A percentile compares a stretch with the other conserved stretches of the same genome.
These are phyloP conservation scores for Stegophylla sp. DNA, from an alignment of 2,888 invertebrate species.

Conservation along the genomic window DNA sequence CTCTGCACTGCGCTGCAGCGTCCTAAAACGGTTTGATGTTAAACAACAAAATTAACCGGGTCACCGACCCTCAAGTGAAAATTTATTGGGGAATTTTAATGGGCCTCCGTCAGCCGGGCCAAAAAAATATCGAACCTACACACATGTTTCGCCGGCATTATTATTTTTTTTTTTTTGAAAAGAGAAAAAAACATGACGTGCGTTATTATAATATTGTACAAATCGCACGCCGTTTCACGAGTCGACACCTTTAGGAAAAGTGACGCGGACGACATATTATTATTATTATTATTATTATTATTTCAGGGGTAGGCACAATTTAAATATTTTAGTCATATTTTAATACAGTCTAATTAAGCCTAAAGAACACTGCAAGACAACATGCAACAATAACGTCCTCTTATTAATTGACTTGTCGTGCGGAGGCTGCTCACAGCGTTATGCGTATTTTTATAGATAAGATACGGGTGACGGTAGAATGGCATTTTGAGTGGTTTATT, in stretches of 20 bases:
- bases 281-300: too few species aligned
- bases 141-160: constrained; percentile 16
- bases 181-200: neutral
- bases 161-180: too few species aligned
- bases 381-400: neutral
- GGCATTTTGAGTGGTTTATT: too few species aligned
- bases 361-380: neutral
- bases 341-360: neutral
- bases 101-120: constrained; percentile 1
- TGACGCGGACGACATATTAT: neutral
- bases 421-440: too few species aligned
- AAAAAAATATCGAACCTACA: constrained; percentile 25
- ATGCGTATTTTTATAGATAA: too few species aligned
- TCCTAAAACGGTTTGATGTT: neutral
- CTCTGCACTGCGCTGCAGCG: too few species aligned
- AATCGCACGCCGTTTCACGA: constrained; percentile 32
- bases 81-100: constrained; percentile 46
- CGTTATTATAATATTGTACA: constrained; percentile 19
- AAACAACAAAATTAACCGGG: constrained; percentile 31
- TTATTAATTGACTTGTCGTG: too few species aligned
- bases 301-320: constrained; percentile 22
- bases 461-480: too few species aligned
- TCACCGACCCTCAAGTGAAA: neutral
- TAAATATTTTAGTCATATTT: neutral
- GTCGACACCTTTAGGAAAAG: constrained; percentile 17